Evolutionary conservation across 2,888 invertebrate species (phyloP).

Genomic region (Leptinotarsa haldemani): DNA sequence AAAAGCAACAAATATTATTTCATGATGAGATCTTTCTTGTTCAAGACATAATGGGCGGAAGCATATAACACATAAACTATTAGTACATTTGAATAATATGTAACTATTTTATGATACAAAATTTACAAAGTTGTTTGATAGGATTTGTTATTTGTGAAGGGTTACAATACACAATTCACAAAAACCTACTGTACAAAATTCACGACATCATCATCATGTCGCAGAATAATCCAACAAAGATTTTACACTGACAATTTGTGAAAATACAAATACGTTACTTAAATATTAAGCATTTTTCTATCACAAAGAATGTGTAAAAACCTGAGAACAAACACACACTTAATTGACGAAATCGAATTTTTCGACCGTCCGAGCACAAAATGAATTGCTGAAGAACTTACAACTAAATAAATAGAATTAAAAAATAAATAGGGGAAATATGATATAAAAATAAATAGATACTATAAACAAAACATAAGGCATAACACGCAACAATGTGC

Average conservation of each 20-base stretch:
- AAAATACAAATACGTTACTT: conserved; percentile 63
- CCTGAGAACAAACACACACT: conserved; percentile 49
- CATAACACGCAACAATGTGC: conserved; percentile 48
- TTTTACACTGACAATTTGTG: conserved; percentile 56
- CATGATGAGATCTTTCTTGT: conserved; percentile 56
- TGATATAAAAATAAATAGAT: conserved; percentile 48
- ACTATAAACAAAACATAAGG: conserved; percentile 18
- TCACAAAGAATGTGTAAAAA: conserved; percentile 58
- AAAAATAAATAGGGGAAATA: conserved; percentile 47
- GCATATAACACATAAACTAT: conserved; percentile 42
- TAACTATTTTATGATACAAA: conserved; percentile 43
- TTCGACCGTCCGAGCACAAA: conserved; percentile 17
- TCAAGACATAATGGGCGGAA: conserved; percentile 48
- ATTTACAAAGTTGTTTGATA: conserved; percentile 47
- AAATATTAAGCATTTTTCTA: conserved; percentile 64
- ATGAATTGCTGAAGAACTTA: conserved; percentile 32
- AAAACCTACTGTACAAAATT: not conserved
- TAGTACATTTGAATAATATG: conserved; percentile 44
- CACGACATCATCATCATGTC: not conserved
- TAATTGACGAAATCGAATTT: conserved; percentile 25
- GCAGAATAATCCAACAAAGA: conserved; percentile 47
- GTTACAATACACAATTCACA: not conserved
- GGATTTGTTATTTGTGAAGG: conserved; percentile 9
- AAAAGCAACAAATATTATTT: conserved; percentile 32
- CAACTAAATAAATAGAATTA: conserved; percentile 32